A percentile compares a stretch with the other conserved stretches of the same genome.
Evolutionary conservation across 2,113 vertebrate species (phyloP).

Genomic region (Ivindomyrus marchei): DNA sequence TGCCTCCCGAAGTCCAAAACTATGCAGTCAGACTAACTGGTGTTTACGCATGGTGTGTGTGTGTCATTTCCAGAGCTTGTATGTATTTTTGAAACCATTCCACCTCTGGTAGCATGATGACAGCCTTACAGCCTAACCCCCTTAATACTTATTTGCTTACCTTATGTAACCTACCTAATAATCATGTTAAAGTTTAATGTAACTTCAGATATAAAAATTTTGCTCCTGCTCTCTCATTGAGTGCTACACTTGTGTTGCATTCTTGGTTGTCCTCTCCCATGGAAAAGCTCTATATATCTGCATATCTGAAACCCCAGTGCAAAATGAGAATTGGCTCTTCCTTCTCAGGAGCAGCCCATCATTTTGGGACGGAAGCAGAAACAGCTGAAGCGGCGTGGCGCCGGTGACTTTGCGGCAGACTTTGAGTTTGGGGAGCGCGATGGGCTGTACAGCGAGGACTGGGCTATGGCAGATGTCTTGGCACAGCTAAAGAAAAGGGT

Average conservation of each 20-base stretch:
- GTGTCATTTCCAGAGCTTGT: neutral
- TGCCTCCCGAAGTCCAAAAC: neutral
- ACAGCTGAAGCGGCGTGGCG: neutral
- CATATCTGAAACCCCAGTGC: neutral
- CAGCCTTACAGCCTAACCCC: neutral
- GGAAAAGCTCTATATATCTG: neutral
- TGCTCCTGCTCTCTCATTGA: neutral
- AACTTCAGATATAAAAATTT: neutral
- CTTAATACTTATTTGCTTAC: neutral
- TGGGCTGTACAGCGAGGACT: conserved; percentile 58
- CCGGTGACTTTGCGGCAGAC: conserved; percentile 61
- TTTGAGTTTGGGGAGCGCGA: conserved; percentile 81
- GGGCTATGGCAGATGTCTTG: conserved; percentile 75
- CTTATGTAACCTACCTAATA: neutral
- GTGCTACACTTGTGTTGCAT: neutral
- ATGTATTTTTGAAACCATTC: neutral
- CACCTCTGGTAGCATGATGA: neutral
- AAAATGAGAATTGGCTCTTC: neutral
- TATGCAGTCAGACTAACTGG: neutral
- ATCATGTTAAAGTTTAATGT: neutral
- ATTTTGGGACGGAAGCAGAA: conserved; percentile 55
- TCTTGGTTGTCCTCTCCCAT: neutral
- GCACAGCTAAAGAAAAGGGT: conserved; percentile 82
- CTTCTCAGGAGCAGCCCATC: conserved; percentile 51
- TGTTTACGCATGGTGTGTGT: neutral